Base-by-base conservation (phyloP, 2,797 vertebrate species). In the Percopsis omiscomaycus region DNA sequence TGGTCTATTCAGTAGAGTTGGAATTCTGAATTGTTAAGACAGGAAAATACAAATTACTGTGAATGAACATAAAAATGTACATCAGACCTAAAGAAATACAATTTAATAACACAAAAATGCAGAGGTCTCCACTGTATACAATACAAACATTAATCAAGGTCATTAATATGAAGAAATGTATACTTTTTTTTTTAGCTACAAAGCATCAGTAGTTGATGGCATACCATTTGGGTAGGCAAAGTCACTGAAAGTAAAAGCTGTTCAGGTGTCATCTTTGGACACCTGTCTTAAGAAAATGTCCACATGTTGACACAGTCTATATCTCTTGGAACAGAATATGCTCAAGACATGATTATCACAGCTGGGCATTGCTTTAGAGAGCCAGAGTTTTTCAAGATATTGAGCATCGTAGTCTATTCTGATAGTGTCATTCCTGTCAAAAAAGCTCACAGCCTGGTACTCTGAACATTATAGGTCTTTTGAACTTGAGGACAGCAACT, bases 391-490 rank as follows among this genome's bases (percentile, higher is more conserved):
- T 59, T 37, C 56, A 59, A 3, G 10, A 59, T 59, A 13, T 6
- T 29, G 42, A 59, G 42, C 2, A 37, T 37, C 9, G 13, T 42
- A 16, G 22, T 45, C 15, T 51, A n/a, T 50, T 16, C 59, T 54
- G 51, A 51, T 32, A 63, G 50, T 29, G 50, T 53, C 48, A 50
- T 50, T 50, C 48, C 4, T 11, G 48, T 50, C 14, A 50, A 49
- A 51, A 29, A 63, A 52, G 48, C 61, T 63, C 50, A 30, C 50
- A 51, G 48, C 61, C n/a, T 63, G 61, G 49, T 55, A 65, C 27
- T 22, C 56, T 45, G 53, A 65, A 29, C 62, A 65, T 55, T 55
- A 44, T 55, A 65, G 53, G 44, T 65, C 62, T 27, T 65, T 44
- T 47, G 16, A 65, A 52, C 15, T 56, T 55, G 16, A 27, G 30